Base-by-base conservation (phyloP, 2,888 invertebrate genomes). In the Drosophila cracens region DNA sequence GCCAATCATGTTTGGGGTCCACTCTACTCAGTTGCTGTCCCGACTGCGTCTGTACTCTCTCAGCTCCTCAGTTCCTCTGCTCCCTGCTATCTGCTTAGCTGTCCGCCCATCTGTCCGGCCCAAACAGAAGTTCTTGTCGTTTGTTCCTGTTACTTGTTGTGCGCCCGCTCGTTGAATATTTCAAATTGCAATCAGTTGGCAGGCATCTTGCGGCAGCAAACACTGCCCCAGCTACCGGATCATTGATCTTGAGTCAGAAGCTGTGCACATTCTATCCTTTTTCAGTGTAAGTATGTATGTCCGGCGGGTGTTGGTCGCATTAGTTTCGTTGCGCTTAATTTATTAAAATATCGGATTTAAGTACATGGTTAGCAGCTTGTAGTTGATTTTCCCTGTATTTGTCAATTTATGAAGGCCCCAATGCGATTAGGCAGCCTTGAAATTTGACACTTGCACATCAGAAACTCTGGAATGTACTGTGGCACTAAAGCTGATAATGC, bases 111-210 rank as follows among this genome's bases (percentile, higher is more conserved):
- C 56, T 68, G 62, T 68, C 69, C 69, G 56, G 48, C 38, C 65
- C 52, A 82, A 87, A 87, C 85, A 85, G 89, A 87, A 85, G 85
- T 85, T 85, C 89, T 85, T 89, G 87, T 87, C 85, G 89, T 67
- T 81, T 84, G 82, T 76, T 81, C 77, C 81, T 85, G 78, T 82
- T 84, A 70, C 70, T 74, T 79, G 82, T 86, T 74, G 74, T 74
- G 76, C 73, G 74, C 79, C 65, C 46, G 67, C 75, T 83, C 88
- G 77, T 85, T 88, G 87, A 88, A 87, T 87, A 87, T 87, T 87
- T 87, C 87, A 87, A 90, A 87, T 90, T 75, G 90, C 89, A 90
- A 87, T 87, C 90, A 90, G 90, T 86, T 86, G 89, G 89, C 90
- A 88, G 84, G 72, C 90, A 87, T 87, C 90, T 76, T 71, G 59